Conservation (phyloP, 2,888 invertebrate species). For the Orthosia incerta region DNA sequence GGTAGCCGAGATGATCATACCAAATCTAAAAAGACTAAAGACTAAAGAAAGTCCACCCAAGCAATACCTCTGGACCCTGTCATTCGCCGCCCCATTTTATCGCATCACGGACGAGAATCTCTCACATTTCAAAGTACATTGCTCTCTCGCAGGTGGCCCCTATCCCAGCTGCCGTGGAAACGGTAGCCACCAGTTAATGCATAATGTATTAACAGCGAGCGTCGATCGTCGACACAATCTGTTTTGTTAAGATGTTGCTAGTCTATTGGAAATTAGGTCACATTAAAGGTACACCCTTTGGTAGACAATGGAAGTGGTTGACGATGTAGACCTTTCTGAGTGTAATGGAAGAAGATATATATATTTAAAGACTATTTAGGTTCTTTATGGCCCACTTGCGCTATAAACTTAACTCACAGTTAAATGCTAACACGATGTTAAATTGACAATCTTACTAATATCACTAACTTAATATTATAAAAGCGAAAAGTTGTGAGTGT, state of each 20-base stretch:
- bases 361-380: background rate
- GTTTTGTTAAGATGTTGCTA: slow-evolving; percentile 63
- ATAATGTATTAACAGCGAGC: slow-evolving; percentile 76
- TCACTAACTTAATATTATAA: no score
- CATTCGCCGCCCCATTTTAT: slow-evolving; percentile 18
- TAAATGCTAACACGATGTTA: no score
- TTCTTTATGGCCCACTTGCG: no score
- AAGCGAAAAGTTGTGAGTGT: no score
- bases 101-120: slow-evolving; percentile 40
- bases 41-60: background rate
- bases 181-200: slow-evolving; percentile 78
- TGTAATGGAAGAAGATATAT: no score
- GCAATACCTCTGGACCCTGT: background rate
- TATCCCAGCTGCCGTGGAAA: slow-evolving; percentile 71
- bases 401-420: no score
- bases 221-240: slow-evolving; percentile 53
- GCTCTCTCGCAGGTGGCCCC: slow-evolving; percentile 71
- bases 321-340: background rate
- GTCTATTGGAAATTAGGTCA: slow-evolving; percentile 52
- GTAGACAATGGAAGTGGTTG: background rate
- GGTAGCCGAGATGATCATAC: background rate
- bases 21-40: background rate
- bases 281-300: slow-evolving; percentile 25
- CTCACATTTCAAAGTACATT: slow-evolving; percentile 66
- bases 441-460: no score